These are phyloP conservation scores for Apantesis nais DNA, from an alignment of 2,888 invertebrate species.

Conservation along the genomic window DNA sequence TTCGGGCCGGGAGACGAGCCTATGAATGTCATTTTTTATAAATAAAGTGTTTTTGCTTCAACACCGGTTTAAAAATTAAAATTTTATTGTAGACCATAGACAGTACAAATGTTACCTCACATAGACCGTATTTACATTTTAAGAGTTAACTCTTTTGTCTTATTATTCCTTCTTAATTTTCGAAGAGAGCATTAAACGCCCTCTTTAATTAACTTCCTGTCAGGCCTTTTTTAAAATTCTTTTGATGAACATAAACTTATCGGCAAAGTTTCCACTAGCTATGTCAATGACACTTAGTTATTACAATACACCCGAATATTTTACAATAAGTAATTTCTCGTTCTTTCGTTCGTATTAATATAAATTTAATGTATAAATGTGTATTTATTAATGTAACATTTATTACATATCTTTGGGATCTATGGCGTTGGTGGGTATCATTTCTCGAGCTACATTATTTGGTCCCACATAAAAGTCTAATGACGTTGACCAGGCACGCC, in stretches of 20 bases:
- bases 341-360: neutral
- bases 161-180: neutral
- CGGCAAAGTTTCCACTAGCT: neutral
- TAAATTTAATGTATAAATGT: too few species aligned
- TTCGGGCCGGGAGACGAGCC: neutral
- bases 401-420: neutral
- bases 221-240: neutral
- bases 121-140: neutral
- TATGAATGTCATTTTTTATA: neutral
- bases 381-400: neutral
- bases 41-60: neutral
- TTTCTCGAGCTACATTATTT: neutral
- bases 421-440: neutral
- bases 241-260: neutral
- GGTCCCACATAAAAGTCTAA: neutral
- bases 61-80: neutral
- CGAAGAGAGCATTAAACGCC: neutral
- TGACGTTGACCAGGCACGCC: neutral
- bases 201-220: neutral
- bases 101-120: neutral
- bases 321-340: neutral
- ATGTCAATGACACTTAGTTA: neutral
- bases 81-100: neutral
- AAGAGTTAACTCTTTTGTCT: neutral
- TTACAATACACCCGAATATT: neutral